Conservation (phyloP, 2,888 invertebrate species). For the Ectobius pallidus region DNA sequence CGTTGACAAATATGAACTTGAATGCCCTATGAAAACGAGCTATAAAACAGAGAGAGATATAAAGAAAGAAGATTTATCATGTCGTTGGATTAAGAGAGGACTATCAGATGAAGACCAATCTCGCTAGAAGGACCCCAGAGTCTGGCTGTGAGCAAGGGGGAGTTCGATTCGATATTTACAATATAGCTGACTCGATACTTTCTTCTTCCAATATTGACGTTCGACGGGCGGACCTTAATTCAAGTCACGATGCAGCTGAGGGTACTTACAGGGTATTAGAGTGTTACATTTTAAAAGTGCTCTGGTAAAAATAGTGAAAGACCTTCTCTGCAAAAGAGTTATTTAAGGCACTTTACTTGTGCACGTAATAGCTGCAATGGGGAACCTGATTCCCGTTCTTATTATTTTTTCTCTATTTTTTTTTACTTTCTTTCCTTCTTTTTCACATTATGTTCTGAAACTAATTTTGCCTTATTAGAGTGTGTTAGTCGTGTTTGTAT, state of each 20-base stretch:
- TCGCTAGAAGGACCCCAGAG: background rate
- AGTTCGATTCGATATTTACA: background rate
- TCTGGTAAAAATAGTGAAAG: background rate
- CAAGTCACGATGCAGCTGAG: background rate
- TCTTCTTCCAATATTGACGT: slow-evolving; percentile 5
- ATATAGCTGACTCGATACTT: background rate
- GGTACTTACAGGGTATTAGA: background rate
- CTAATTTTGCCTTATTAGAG: too few relatives aligned
- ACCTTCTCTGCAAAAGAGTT: too few relatives aligned
- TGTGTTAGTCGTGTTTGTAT: too few relatives aligned
- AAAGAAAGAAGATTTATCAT: background rate
- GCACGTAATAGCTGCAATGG: too few relatives aligned
- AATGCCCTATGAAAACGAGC: background rate
- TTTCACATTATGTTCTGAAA: too few relatives aligned
- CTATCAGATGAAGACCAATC: background rate
- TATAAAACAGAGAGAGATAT: background rate
- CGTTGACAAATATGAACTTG: background rate
- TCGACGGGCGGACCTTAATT: background rate
- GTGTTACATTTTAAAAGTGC: background rate
- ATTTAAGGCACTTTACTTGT: too few relatives aligned
- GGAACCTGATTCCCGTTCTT: too few relatives aligned
- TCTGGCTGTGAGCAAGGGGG: background rate
- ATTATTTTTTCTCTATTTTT: too few relatives aligned
- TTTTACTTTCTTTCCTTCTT: too few relatives aligned
- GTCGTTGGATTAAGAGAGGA: background rate